Evolutionary conservation across 2,888 invertebrate genomes (phyloP).

Genomic region (Chaetoderma sp.): DNA sequence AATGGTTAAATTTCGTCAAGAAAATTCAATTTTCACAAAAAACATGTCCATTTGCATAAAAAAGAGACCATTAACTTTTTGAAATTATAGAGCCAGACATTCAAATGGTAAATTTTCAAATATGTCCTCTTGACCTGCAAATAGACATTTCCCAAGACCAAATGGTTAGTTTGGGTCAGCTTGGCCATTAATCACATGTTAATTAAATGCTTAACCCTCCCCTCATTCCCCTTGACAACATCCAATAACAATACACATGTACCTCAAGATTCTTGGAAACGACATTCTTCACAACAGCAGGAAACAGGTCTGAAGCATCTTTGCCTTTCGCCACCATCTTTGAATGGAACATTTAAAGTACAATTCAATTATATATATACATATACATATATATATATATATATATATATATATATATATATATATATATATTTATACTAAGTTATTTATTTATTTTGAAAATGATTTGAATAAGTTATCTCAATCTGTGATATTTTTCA

Average conservation of each 20-base stretch:
- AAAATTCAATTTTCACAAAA: no score
- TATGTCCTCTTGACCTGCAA: no score
- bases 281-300: slow-evolving; percentile 99
- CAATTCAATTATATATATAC: slow-evolving; percentile 6
- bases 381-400: neutral
- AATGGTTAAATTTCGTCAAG: no score
- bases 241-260: slow-evolving; percentile 16
- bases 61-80: neutral
- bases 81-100: neutral
- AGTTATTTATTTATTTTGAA: neutral
- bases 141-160: neutral
- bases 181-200: no score
- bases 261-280: slow-evolving; percentile 98
- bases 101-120: no score
- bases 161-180: no score
- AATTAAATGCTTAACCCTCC: no score
- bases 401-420: neutral
- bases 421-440: no score
- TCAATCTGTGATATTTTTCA: no score
- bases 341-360: slow-evolving; percentile 49
- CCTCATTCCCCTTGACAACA: no score
- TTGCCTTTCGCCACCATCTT: slow-evolving; percentile 98
- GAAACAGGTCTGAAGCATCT: slow-evolving; percentile 96
- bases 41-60: no score
- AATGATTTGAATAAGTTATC: neutral